A percentile compares a stretch with the other conserved stretches of the same genome.
Conservation (phyloP, 2,113 vertebrate genomes). For the Oxyruncus cristatus region DNA sequence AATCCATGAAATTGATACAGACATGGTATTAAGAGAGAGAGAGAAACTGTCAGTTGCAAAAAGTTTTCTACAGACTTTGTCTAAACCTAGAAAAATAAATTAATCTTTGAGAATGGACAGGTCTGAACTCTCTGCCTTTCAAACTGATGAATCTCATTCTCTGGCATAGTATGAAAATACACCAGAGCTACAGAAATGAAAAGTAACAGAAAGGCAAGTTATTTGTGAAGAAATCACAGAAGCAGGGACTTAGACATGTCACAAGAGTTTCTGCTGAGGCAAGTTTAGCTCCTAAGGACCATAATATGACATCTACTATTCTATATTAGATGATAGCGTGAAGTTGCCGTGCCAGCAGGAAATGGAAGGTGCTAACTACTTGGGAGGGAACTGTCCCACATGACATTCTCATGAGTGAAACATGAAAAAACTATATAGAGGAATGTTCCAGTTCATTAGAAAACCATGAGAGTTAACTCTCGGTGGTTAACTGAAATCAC, state of each 20-base stretch:
- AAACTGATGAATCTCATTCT: background rate
- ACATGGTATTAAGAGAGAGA: background rate
- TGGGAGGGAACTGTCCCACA: background rate
- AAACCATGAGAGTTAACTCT: background rate
- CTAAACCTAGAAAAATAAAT: background rate
- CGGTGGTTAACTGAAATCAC: background rate
- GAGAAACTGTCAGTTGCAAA: background rate
- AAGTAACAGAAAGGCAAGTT: background rate
- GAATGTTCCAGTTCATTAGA: background rate
- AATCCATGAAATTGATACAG: background rate
- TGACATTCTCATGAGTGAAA: background rate
- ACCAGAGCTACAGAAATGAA: background rate
- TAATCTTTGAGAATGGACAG: background rate
- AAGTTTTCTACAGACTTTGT: background rate
- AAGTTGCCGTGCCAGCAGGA: background rate
- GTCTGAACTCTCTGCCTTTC: background rate
- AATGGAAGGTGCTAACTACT: background rate
- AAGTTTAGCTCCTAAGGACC: background rate
- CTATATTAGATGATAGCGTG: background rate
- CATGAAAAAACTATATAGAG: background rate
- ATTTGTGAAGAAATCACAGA: background rate
- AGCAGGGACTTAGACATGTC: background rate
- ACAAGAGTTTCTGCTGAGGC: background rate
- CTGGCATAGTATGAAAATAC: background rate
- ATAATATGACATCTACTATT: background rate